A percentile compares a stretch with the other conserved stretches of the same genome.
Evolutionary conservation across 2,888 invertebrate genomes (phyloP).

Genomic region (Spicauda simplicius): DNA sequence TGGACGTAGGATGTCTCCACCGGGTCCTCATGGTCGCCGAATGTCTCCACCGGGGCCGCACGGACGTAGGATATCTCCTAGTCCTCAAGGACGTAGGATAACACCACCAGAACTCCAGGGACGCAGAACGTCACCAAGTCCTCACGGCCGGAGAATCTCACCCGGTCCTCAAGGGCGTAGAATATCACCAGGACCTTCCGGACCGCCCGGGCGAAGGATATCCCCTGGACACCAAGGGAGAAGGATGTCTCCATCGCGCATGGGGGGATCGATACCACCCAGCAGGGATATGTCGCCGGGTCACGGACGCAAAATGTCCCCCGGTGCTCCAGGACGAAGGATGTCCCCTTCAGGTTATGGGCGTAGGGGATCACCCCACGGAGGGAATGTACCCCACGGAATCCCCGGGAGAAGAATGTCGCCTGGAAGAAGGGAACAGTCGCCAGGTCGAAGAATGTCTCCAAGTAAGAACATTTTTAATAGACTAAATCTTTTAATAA

Average conservation of each 20-base stretch:
- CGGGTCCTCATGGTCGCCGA: slow-evolving; percentile 24
- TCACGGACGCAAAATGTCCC: slow-evolving; percentile 21
- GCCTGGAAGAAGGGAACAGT: slow-evolving; percentile 43
- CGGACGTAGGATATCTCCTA: neutral
- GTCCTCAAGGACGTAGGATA: neutral
- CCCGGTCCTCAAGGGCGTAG: slow-evolving; percentile 4
- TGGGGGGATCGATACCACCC: neutral
- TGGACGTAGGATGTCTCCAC: slow-evolving; percentile 30
- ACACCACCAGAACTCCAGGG: neutral
- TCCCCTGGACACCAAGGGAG: neutral
- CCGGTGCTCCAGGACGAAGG: slow-evolving; percentile 28
- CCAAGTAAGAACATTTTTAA: slow-evolving; percentile 40
- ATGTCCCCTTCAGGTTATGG: slow-evolving; percentile 10
- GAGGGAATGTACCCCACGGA: slow-evolving; percentile 29
- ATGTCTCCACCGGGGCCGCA: slow-evolving; percentile 5
- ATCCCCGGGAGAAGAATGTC: slow-evolving; percentile 38
- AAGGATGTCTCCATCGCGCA: neutral
- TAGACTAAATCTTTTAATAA: too few species aligned
- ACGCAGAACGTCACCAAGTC: neutral
- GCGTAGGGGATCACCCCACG: slow-evolving; percentile 42
- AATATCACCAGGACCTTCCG: slow-evolving; percentile 32
- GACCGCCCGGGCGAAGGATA: neutral
- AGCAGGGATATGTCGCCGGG: neutral
- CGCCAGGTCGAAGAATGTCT: slow-evolving; percentile 44
- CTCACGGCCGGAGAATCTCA: neutral